These are phyloP conservation scores for Perizoma flavofasciatum DNA, from an alignment of 2,888 invertebrate species.

Conservation along the genomic window DNA sequence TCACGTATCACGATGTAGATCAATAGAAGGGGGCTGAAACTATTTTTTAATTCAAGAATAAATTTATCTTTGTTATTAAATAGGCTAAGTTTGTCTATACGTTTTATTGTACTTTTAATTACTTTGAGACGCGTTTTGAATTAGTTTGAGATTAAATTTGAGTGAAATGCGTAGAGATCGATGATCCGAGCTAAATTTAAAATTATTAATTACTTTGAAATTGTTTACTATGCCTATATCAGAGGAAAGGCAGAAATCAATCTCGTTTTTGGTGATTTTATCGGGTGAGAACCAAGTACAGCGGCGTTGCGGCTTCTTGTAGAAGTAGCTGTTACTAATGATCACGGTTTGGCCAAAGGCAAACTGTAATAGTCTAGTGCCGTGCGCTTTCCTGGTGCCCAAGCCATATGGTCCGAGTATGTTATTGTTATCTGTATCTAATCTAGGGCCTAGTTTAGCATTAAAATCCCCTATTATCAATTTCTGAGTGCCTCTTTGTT, in stretches of 20 bases:
- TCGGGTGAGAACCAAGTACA: no score
- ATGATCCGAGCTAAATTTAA: conserved; percentile 9
- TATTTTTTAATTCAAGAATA: conserved; percentile 6
- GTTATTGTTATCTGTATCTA: no score
- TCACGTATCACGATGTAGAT: no score
- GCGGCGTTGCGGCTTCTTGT: no score
- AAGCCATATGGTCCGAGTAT: no score
- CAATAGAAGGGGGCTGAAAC: conserved; percentile 3
- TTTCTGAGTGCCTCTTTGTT: no score
- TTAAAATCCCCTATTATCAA: no score
- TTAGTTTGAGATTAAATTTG: conserved; percentile 2
- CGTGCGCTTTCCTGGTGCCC: no score
- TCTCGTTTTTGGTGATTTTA: conserved; percentile 2
- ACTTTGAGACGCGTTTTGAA: neutral
- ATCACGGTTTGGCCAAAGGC: no score
- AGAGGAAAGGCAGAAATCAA: conserved; percentile 4
- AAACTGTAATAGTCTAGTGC: no score
- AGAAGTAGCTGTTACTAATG: no score
- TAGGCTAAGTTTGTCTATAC: neutral
- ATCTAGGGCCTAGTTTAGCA: no score
- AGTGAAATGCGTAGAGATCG: conserved; percentile 1
- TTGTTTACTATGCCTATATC: neutral
- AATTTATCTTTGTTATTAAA: neutral
- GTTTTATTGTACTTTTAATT: conserved; percentile 5
- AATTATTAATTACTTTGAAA: conserved; percentile 5